Percentiles rank a stretch among this genome's conserved stretches.
Evolutionary conservation across 2,888 invertebrate species (phyloP).

Genomic region (Caradrina kadenii): DNA sequence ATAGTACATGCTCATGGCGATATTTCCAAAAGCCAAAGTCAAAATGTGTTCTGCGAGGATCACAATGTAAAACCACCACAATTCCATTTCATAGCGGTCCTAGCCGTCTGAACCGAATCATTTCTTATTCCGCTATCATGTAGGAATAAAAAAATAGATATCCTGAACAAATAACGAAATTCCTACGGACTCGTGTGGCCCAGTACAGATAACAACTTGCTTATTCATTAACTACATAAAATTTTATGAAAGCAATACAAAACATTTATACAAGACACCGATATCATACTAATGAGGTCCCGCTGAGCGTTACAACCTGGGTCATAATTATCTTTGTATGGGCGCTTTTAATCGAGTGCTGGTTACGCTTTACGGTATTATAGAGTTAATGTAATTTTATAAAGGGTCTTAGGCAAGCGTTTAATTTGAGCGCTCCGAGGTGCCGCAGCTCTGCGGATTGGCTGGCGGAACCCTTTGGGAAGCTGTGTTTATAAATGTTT

Average conservation of each 20-base stretch:
- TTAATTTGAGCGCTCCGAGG: conserved; percentile 74
- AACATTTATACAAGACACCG: conserved; percentile 52
- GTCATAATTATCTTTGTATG: conserved; percentile 80
- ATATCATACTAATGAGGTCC: conserved; percentile 66
- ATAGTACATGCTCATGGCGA: background rate
- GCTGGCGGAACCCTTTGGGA: conserved; percentile 46
- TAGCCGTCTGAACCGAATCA: background rate
- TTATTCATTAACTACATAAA: conserved; percentile 47
- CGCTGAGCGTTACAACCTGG: conserved; percentile 69
- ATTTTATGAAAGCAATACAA: conserved; percentile 50
- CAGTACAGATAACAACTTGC: conserved; percentile 35
- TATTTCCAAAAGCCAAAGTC: too few species aligned
- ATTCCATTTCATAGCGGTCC: background rate
- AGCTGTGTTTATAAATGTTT: conserved; percentile 34
- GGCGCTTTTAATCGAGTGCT: conserved; percentile 79
- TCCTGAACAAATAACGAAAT: conserved; percentile 18
- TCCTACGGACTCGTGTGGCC: conserved; percentile 12
- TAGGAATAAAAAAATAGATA: background rate
- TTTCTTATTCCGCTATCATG: background rate
- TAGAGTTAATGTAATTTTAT: conserved; percentile 80
- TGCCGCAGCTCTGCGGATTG: conserved; percentile 54
- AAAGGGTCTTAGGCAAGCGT: conserved; percentile 74
- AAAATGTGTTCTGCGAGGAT: too few species aligned
- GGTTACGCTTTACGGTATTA: conserved; percentile 75
- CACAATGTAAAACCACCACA: too few species aligned